These are phyloP conservation scores for Nemurella pictetii DNA, from an alignment of 2,888 invertebrate species.

Conservation along the genomic window DNA sequence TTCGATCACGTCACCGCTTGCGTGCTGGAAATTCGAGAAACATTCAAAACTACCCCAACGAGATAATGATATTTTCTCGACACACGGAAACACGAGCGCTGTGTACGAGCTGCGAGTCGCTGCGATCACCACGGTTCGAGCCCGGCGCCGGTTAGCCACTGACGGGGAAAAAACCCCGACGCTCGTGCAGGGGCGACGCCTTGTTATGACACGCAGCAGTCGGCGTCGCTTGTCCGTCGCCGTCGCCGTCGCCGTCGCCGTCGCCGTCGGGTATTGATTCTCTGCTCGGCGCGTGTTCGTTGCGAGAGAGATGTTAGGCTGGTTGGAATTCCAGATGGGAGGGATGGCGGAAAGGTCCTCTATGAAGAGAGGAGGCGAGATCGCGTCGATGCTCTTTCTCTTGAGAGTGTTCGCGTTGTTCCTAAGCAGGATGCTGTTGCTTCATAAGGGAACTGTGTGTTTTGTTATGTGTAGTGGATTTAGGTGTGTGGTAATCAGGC, in stretches of 20 bases:
- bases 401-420: too few relatives aligned
- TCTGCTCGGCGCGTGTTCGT: not conserved
- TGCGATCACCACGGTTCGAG: too few relatives aligned
- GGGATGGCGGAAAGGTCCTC: too few relatives aligned
- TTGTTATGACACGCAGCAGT: conserved; percentile 6
- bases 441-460: too few relatives aligned
- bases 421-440: too few relatives aligned
- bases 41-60: conserved; percentile 1
- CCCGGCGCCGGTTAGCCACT: not conserved
- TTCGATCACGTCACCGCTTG: not conserved
- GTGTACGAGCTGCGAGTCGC: too few relatives aligned
- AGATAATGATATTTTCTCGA: not conserved
- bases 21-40: not conserved
- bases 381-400: too few relatives aligned
- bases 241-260: not conserved
- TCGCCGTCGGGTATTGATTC: conserved; percentile 1
- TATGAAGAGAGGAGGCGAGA: too few relatives aligned
- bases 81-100: not conserved
- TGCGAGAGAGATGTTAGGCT: not conserved
- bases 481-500: too few relatives aligned
- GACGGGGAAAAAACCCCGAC: not conserved
- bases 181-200: conserved; percentile 8
- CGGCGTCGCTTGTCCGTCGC: not conserved
- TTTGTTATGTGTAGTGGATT: too few relatives aligned
- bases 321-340: not conserved